phyloP scores from a whole-genome alignment of 2,797 vertebrate genomes.

The Lacerta agilis region DNA sequence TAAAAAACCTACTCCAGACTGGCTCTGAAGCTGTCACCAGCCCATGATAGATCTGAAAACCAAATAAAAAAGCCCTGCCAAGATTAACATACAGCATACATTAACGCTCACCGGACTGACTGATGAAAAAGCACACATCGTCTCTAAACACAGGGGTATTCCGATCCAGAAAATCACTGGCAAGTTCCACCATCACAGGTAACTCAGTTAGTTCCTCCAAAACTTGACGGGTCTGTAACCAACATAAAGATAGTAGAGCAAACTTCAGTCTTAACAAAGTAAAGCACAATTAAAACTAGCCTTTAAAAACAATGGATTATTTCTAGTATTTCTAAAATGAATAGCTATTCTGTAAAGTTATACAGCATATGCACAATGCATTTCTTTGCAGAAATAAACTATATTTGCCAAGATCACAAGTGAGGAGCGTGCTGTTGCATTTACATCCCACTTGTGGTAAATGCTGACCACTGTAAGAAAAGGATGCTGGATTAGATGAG shows the following conservation, averaged over 20 bases:
- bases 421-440: too few relatives aligned
- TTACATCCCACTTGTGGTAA: too few relatives aligned
- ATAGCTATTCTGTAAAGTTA: not conserved
- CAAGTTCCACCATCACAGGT: slow-evolving; percentile 97
- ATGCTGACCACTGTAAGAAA: too few relatives aligned
- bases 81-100: not conserved
- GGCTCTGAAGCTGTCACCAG: not conserved
- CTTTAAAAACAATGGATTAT: not conserved
- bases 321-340: not conserved
- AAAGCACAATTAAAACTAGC: not conserved
- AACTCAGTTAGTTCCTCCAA: slow-evolving; percentile 94
- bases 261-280: not conserved
- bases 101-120: slow-evolving; percentile 88
- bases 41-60: not conserved
- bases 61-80: not conserved
- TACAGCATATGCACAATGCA: not conserved
- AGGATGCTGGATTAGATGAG: too few relatives aligned
- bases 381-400: not conserved
- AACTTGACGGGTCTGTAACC: slow-evolving; percentile 89
- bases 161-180: slow-evolving; percentile 95
- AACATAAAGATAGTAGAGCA: slow-evolving; percentile 17
- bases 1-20: not conserved
- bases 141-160: slow-evolving; percentile 96
- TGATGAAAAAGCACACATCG: slow-evolving; percentile 97
- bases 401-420: not conserved